A percentile compares a stretch with the other conserved stretches of the same genome.
These are phyloP conservation scores for Aurelia aurita complex sp. Pacific DNA, from an alignment of 30 jellyfish, hydroid and myxozoan species.

Conservation along the genomic window DNA sequence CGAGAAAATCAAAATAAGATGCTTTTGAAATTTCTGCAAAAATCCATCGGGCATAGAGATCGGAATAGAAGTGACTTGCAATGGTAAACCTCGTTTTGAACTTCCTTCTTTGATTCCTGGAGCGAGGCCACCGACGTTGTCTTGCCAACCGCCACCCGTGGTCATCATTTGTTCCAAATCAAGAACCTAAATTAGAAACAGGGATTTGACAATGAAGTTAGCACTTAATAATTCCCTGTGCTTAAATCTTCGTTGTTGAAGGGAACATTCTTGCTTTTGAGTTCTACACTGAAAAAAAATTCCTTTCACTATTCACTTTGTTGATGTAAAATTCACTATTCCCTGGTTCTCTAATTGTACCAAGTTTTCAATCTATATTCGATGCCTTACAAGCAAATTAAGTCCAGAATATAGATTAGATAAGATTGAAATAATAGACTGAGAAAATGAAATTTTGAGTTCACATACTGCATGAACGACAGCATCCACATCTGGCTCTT, in stretches of 20 bases:
- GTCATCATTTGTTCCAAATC: conserved; percentile 95
- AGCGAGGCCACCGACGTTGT: conserved; percentile 95
- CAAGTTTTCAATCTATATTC: too few relatives aligned
- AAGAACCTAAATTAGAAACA: conserved; percentile 63
- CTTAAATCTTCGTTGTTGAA: too few relatives aligned
- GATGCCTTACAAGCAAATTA: too few relatives aligned
- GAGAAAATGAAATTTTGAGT: neutral
- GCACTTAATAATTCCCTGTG: too few relatives aligned
- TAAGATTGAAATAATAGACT: neutral
- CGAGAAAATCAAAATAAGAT: conserved; percentile 85
- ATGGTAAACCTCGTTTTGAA: conserved; percentile 85
- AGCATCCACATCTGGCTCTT: conserved; percentile 74
- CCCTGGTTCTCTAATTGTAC: too few relatives aligned
- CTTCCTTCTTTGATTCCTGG: conserved; percentile 93
- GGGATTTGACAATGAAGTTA: too few relatives aligned
- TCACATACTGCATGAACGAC: conserved; percentile 92
- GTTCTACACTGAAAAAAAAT: too few relatives aligned
- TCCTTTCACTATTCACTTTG: too few relatives aligned
- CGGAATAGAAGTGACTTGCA: conserved; percentile 63
- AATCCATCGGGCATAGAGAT: conserved; percentile 86
- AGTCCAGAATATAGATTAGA: too few relatives aligned
- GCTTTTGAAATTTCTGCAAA: conserved; percentile 73
- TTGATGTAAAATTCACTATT: too few relatives aligned
- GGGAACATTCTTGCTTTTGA: too few relatives aligned
- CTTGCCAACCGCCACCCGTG: conserved; percentile 99